A percentile compares a stretch with the other conserved stretches of the same genome.
phyloP scores from a whole-genome alignment of 2,888 invertebrate genomes.

The Euplexia lucipara region DNA sequence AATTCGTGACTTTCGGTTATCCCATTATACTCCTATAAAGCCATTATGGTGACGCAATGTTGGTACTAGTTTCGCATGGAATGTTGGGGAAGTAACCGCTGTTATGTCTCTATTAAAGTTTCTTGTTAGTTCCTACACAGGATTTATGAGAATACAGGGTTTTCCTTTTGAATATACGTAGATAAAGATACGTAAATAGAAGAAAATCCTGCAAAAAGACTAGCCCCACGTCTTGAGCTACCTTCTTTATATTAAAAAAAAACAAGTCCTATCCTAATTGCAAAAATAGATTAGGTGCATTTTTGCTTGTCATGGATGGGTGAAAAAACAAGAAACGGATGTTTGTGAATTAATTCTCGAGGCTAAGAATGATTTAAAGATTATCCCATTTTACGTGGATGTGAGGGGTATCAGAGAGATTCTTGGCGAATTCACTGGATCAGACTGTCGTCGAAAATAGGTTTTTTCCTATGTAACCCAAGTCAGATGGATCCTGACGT shows the following conservation, averaged over 20 bases:
- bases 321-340: conserved; percentile 7
- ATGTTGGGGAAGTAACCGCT: conserved; percentile 25
- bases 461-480: neutral
- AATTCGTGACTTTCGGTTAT: conserved; percentile 59
- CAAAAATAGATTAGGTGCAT: neutral
- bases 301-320: neutral
- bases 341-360: conserved; percentile 16
- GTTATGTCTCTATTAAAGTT: conserved; percentile 32
- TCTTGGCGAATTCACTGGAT: neutral
- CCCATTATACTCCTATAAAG: conserved; percentile 39
- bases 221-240: no score
- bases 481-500: no score
- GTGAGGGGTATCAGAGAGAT: conserved; percentile 8
- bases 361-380: conserved; percentile 25
- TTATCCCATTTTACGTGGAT: conserved; percentile 11
- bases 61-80: conserved; percentile 38
- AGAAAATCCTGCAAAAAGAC: neutral
- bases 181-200: neutral
- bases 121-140: neutral
- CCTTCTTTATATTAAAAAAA: no score
- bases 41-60: conserved; percentile 48
- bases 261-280: neutral
- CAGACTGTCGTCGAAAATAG: neutral
- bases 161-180: neutral
- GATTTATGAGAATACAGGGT: neutral